Conservation (phyloP, 1,140 invertebrate species). For the Mya arenaria region DNA sequence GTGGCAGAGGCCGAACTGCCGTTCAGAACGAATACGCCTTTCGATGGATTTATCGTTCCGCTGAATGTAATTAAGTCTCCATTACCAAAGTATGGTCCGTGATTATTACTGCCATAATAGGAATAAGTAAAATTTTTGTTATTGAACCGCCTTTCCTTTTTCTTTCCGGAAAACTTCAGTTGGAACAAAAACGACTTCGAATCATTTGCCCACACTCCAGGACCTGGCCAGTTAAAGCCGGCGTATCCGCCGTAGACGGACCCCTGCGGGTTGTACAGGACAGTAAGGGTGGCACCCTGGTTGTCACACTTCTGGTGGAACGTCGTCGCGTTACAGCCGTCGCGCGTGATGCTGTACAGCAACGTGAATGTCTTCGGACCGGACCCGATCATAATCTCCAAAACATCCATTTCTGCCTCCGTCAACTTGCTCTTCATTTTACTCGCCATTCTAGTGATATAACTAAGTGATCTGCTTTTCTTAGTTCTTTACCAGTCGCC, state of each 20-base stretch:
- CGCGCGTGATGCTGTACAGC: slow-evolving; percentile 47
- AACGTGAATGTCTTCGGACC: slow-evolving; percentile 34
- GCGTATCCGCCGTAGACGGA: slow-evolving; percentile 59
- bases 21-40: not conserved
- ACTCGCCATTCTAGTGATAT: too few species aligned
- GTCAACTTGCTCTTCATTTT: not conserved
- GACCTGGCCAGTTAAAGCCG: slow-evolving; percentile 4
- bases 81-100: slow-evolving; percentile 37
- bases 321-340: slow-evolving; percentile 23
- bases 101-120: not conserved
- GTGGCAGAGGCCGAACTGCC: not conserved
- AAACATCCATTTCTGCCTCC: not conserved
- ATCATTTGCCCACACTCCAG: slow-evolving; percentile 30
- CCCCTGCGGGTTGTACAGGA: slow-evolving; percentile 42
- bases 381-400: slow-evolving; percentile 21
- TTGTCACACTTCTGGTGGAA: slow-evolving; percentile 56
- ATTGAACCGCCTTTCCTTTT: not conserved
- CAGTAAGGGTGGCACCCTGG: slow-evolving; percentile 54
- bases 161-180: slow-evolving; percentile 4
- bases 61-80: slow-evolving; percentile 41
- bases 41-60: not conserved
- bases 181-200: slow-evolving; percentile 53
- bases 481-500: too few species aligned
- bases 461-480: too few species aligned
- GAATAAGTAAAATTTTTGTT: too few species aligned